Evolutionary conservation across 2,888 invertebrate species (phyloP).

Genomic region (Julus scandinavius): DNA sequence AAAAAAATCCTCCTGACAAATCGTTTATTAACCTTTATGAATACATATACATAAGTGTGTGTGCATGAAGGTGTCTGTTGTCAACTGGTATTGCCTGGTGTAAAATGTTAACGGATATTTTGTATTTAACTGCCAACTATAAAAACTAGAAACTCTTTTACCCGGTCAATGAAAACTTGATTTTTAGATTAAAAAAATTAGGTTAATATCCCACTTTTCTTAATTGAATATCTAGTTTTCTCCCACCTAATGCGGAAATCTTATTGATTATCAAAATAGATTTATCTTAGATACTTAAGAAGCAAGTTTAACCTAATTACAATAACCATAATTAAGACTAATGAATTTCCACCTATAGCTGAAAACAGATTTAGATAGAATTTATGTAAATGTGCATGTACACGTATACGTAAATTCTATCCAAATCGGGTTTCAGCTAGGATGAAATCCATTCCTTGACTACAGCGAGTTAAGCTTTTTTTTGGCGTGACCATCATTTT

Average conservation of each 20-base stretch:
- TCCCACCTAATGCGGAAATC: neutral
- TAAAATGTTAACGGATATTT: neutral
- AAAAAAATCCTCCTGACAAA: neutral
- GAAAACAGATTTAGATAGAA: no score
- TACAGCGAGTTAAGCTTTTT: no score
- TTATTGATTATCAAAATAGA: neutral
- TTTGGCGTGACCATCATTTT: no score
- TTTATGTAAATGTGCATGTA: no score
- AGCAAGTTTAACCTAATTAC: neutral
- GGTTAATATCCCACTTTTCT: neutral
- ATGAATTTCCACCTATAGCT: neutral
- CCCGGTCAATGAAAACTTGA: constrained; percentile 1
- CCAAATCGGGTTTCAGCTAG: no score
- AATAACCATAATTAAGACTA: neutral
- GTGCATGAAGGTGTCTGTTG: no score
- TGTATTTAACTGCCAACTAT: no score
- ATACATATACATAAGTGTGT: neutral
- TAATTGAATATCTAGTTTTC: neutral
- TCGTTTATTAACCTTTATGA: neutral
- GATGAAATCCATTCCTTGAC: no score
- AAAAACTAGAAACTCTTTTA: neutral
- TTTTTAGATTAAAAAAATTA: neutral
- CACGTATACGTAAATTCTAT: no score
- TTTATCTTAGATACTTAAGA: neutral
- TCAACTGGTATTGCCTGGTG: neutral